phyloP scores from a whole-genome alignment of 2,888 invertebrate species.

The Aproaerema taeniolella region DNA sequence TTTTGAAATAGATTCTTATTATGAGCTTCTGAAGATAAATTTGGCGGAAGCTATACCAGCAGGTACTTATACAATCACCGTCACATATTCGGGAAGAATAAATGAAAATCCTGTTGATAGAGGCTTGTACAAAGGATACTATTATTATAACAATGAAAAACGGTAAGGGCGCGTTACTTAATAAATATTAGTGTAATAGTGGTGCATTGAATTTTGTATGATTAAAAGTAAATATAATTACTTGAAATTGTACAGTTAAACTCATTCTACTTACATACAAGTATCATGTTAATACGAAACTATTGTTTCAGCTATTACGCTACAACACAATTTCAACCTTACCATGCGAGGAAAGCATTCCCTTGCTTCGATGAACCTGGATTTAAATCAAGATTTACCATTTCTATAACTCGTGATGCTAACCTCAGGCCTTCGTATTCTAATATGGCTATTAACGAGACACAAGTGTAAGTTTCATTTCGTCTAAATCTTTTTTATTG shows the following conservation, averaged over 20 bases:
- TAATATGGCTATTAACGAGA: conserved; percentile 79
- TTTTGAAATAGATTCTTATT: conserved; percentile 46
- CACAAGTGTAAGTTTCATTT: conserved; percentile 45
- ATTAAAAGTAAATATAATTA: too few relatives aligned
- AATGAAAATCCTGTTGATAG: conserved; percentile 57
- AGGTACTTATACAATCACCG: conserved; percentile 47
- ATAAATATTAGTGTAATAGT: too few relatives aligned
- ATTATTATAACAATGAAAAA: conserved; percentile 36
- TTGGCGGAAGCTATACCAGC: conserved; percentile 33
- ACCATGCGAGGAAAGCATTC: conserved; percentile 87
- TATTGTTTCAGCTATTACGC: conserved; percentile 54
- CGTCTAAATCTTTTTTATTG: neutral
- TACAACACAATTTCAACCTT: conserved; percentile 89
- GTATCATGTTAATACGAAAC: too few relatives aligned
- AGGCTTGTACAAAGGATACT: conserved; percentile 66
- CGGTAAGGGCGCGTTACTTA: conserved; percentile 33
- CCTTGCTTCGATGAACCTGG: conserved; percentile 93
- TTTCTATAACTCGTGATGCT: conserved; percentile 80
- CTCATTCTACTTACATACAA: too few relatives aligned
- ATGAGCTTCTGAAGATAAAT: conserved; percentile 51
- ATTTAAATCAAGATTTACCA: conserved; percentile 84
- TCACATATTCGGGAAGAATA: conserved; percentile 48
- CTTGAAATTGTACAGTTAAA: too few relatives aligned
- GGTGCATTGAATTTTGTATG: too few relatives aligned
- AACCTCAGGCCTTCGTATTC: conserved; percentile 74